Base-by-base conservation (phyloP, 2,113 vertebrate species). In the Laticauda laticaudata region DNA sequence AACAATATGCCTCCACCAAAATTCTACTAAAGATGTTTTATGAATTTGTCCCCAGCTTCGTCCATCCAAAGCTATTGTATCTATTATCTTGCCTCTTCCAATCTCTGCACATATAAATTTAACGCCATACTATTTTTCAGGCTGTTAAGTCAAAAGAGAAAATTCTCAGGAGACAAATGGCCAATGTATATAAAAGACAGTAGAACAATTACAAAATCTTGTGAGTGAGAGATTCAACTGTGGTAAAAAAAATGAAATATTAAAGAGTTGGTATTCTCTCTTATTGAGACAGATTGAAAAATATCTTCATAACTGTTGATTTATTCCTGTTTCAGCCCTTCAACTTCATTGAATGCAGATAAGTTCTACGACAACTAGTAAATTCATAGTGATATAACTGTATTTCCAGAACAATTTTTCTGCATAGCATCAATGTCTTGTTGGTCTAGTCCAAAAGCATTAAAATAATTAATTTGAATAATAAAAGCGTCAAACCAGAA, bases 401-500 rank as follows among this genome's bases (percentile, higher is more conserved):
- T 39, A 93, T 90, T 64, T 56, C 64, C 92, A 45, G 64, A 2
- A 4, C 92, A 48, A 34, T 29, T 54, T 93, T 92, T 94, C 94
- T 92, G 69, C 43, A 90, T 21, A 87, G 45, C 88, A 95, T 96
- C 93, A 95, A 96, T 96, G 94, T 11, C 89, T 24, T 91, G 90
- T 89, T 56, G 20, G 45, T 89, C 55, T 91, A 92, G 29, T 88
- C 54, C 1, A 4, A 96, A 94, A 94, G 93, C 91, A 89, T 94
- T 93, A 95, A 94, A 95, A 95, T 96, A 95, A 86, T 81, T 90
- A 29, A 95, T 96, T 95, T 96, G 94, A 96, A 96, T 96, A 87
- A 86, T 95, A 94, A 94, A 95, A 87, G 18, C 95, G 91, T 11
- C 24, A 34, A 91, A 95, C 81, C 55, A 93, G 91, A 86, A 56